A percentile compares a stretch with the other conserved stretches of the same genome.
phyloP scores from a whole-genome alignment of 2,113 vertebrate species.

The Formicarius rufipectus region DNA sequence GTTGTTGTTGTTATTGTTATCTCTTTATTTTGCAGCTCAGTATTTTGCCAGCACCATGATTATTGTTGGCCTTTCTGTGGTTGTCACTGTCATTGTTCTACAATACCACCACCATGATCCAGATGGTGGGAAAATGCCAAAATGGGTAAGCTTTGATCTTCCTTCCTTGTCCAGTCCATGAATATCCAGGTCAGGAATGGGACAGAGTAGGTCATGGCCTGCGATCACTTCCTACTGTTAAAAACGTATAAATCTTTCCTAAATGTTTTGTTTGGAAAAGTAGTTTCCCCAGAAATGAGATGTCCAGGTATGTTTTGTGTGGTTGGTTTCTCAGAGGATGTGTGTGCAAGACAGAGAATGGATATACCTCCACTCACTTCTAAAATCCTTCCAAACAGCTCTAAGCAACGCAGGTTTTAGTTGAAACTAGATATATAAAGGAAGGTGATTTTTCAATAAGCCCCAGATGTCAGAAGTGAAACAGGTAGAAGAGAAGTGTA shows the following conservation, averaged over 20 bases:
- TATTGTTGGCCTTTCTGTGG: constrained; percentile 94
- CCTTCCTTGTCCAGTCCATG: not conserved
- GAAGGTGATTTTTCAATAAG: not conserved
- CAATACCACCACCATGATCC: constrained; percentile 96
- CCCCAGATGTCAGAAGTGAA: not conserved
- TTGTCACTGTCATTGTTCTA: constrained; percentile 91
- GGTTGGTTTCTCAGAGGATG: not conserved
- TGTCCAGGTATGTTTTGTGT: not conserved
- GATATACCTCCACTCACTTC: not conserved
- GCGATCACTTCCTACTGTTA: not conserved
- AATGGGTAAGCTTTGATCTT: constrained; percentile 84
- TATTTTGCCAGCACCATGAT: constrained; percentile 98
- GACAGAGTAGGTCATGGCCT: not conserved
- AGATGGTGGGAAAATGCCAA: constrained; percentile 92
- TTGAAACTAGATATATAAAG: not conserved
- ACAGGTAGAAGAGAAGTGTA: not conserved
- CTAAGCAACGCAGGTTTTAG: not conserved
- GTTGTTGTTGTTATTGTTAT: not conserved
- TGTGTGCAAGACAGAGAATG: not conserved
- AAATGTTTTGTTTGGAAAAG: not conserved
- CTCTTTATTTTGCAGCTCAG: constrained; percentile 80
- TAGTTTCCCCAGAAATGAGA: not conserved
- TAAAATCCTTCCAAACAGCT: not conserved
- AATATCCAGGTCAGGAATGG: not conserved
- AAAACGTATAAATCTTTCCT: not conserved